Conservation (phyloP, 2,113 vertebrate genomes). For the Cyprinodon brontotheroides region DNA sequence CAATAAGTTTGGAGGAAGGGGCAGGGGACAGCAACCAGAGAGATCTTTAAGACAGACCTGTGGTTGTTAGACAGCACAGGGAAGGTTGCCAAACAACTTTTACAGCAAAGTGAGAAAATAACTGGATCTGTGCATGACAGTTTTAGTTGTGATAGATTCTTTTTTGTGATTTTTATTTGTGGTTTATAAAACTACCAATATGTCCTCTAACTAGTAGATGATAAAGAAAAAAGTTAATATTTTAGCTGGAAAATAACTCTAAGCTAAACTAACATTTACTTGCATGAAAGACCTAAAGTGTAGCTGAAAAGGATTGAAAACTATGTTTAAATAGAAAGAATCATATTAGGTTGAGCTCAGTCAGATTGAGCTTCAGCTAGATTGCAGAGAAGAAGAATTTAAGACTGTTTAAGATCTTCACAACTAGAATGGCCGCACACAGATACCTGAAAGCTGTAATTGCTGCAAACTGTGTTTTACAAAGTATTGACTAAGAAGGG, state of each 20-base stretch:
- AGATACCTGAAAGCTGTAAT: too few species aligned
- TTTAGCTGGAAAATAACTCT: too few species aligned
- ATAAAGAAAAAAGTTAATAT: background rate
- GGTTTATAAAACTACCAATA: background rate
- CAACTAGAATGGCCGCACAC: too few species aligned
- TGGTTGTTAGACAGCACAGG: conserved; percentile 50
- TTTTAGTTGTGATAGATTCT: background rate
- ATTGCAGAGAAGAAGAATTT: background rate
- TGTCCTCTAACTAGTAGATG: background rate
- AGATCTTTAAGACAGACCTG: conserved; percentile 52
- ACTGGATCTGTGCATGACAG: conserved; percentile 29
- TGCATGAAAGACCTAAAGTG: too few species aligned
- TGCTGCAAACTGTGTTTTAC: too few species aligned
- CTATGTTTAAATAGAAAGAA: background rate
- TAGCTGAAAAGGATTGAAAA: too few species aligned
- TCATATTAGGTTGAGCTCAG: too few species aligned
- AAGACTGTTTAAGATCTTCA: too few species aligned
- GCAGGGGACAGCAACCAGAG: conserved; percentile 14
- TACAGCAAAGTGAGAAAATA: conserved; percentile 36
- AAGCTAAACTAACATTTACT: too few species aligned
- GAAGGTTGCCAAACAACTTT: conserved; percentile 33
- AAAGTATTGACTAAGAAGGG: too few species aligned
- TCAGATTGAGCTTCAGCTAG: background rate
- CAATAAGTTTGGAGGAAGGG: conserved; percentile 47
- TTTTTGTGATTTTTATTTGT: background rate